Evolutionary conservation across 2,888 invertebrate species (phyloP).

Genomic region (Cephus spinipes): DNA sequence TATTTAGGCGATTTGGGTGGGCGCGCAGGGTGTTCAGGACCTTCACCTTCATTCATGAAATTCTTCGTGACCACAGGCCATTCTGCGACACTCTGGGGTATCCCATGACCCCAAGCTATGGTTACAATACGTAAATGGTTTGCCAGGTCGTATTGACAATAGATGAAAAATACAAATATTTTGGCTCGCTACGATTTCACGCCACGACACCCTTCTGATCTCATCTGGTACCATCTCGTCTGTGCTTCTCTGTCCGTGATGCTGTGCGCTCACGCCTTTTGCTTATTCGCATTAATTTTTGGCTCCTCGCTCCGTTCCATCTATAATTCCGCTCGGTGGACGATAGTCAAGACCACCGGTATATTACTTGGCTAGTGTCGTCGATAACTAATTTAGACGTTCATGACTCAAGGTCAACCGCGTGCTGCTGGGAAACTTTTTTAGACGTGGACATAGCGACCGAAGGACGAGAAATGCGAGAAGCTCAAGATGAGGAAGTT

Average conservation of each 20-base stretch:
- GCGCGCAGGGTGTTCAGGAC: constrained; percentile 29
- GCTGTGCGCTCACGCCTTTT: neutral
- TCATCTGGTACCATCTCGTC: neutral
- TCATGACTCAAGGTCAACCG: neutral
- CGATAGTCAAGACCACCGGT: neutral
- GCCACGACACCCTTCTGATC: constrained; percentile 35
- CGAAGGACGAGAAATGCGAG: neutral
- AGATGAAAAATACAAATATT: constrained; percentile 53
- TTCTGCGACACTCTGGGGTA: constrained; percentile 28
- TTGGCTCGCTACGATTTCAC: constrained; percentile 53
- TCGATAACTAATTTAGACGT: neutral
- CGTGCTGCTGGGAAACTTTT: neutral
- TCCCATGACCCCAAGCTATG: constrained; percentile 6
- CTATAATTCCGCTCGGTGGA: neutral
- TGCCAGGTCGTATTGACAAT: neutral
- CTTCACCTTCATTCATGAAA: constrained; percentile 37
- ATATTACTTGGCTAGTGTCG: neutral
- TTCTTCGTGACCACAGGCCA: constrained; percentile 47
- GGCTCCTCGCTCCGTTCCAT: neutral
- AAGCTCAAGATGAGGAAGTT: neutral
- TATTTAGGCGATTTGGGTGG: constrained; percentile 56
- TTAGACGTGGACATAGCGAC: neutral
- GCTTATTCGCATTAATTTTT: neutral
- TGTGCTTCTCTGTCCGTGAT: neutral
- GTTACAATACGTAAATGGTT: constrained; percentile 24